phyloP scores from a whole-genome alignment of 2,113 vertebrate genomes.

The Catharus minimus region DNA sequence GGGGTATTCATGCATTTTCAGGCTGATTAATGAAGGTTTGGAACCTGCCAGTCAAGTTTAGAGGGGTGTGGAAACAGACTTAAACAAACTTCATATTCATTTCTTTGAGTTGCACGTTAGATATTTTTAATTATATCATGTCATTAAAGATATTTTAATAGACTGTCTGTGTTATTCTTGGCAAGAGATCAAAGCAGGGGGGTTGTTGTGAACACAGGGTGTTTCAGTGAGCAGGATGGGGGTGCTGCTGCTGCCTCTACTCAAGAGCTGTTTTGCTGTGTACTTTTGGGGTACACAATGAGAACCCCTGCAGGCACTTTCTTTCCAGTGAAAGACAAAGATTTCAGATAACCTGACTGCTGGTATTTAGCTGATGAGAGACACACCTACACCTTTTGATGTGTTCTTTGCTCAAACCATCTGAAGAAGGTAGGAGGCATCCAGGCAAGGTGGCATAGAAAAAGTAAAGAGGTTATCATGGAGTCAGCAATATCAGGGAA shows the following conservation, averaged over 20 bases:
- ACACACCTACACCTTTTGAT: constrained; percentile 4
- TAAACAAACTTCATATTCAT: constrained; percentile 39
- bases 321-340: neutral
- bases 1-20: neutral
- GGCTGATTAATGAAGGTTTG: constrained; percentile 18
- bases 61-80: constrained; percentile 41
- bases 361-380: constrained; percentile 18
- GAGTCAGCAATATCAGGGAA: neutral
- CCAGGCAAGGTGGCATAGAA: neutral
- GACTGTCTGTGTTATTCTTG: constrained; percentile 49
- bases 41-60: constrained; percentile 58
- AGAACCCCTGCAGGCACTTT: constrained; percentile 40
- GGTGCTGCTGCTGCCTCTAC: constrained; percentile 6
- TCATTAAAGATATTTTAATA: constrained; percentile 57
- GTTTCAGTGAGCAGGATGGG: constrained; percentile 9
- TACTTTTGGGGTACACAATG: constrained; percentile 2
- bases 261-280: neutral
- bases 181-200: constrained; percentile 34
- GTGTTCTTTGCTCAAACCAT: neutral
- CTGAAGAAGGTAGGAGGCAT: constrained; percentile 21
- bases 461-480: neutral
- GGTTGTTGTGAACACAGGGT: neutral
- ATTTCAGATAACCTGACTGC: constrained; percentile 21
- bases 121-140: constrained; percentile 58
- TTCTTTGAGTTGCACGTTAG: constrained; percentile 37